Conservation (phyloP, 2,797 vertebrate species). For the Phaenicophaeus curvirostris region DNA sequence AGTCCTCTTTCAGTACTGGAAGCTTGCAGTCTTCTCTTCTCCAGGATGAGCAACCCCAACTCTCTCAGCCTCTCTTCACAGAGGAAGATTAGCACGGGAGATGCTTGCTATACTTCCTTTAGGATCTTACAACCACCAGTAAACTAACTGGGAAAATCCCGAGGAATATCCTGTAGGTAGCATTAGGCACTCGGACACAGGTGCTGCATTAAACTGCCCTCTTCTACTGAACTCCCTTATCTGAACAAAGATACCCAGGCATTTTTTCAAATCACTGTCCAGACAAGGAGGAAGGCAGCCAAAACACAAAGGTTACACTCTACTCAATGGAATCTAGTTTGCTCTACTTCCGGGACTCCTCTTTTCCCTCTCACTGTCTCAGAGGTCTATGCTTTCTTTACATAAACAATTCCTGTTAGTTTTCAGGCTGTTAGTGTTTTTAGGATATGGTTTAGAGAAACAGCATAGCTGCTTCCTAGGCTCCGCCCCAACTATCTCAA, state of each 20-base stretch:
- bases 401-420: not conserved
- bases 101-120: not conserved
- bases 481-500: not conserved
- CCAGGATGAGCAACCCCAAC: too few species aligned
- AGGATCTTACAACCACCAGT: not conserved
- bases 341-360: not conserved
- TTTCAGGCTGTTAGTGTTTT: not conserved
- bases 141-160: not conserved
- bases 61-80: too few species aligned
- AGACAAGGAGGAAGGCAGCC: not conserved
- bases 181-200: not conserved
- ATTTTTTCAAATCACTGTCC: not conserved
- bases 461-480: not conserved
- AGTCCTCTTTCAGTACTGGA: too few species aligned
- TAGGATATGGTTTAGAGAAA: not conserved
- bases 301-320: slow-evolving; percentile 5
- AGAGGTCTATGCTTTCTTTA: not conserved
- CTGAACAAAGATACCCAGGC: not conserved
- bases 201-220: not conserved
- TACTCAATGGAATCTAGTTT: not conserved
- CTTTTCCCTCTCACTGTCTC: not conserved
- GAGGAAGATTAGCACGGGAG: not conserved
- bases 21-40: too few species aligned
- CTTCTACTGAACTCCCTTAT: not conserved
- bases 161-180: not conserved